These are phyloP conservation scores for Mirza zaza DNA, from an alignment of 2,113 vertebrate species.

Conservation along the genomic window DNA sequence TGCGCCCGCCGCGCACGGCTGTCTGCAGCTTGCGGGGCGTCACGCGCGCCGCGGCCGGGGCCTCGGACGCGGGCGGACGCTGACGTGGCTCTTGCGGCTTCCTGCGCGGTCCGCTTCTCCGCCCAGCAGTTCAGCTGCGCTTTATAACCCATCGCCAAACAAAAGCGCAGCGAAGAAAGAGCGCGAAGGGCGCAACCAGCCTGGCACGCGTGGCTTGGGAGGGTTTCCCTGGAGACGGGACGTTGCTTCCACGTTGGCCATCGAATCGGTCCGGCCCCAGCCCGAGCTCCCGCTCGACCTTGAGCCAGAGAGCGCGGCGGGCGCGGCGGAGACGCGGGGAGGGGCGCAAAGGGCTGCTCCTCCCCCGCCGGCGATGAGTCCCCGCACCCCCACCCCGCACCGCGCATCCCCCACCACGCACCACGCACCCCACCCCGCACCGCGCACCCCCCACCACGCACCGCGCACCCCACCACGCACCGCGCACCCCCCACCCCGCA, in stretches of 20 bases:
- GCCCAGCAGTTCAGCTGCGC: too few relatives aligned
- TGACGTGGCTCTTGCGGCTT: not conserved
- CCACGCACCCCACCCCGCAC: too few relatives aligned
- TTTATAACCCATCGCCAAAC: not conserved
- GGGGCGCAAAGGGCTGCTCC: not conserved
- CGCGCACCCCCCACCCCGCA: too few relatives aligned
- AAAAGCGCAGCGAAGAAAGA: not conserved
- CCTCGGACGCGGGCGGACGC: rapidly evolving
- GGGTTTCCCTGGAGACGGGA: not conserved
- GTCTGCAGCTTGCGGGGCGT: not conserved
- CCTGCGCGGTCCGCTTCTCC: not conserved
- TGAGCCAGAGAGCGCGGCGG: too few relatives aligned
- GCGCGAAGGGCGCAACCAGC: not conserved
- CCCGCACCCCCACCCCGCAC: not conserved
- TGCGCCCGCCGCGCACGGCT: rapidly evolving
- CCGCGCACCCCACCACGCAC: too few relatives aligned
- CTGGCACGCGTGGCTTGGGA: not conserved
- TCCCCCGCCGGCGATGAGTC: not conserved
- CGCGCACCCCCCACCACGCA: too few relatives aligned
- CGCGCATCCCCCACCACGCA: too few relatives aligned
- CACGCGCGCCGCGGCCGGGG: not conserved
- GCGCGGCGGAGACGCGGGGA: rapidly evolving
- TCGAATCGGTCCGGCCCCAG: not conserved
- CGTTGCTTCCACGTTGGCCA: not conserved
- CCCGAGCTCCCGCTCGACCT: not conserved